These are phyloP conservation scores for Dicycla oo DNA, from an alignment of 2,888 invertebrate species.

Conservation along the genomic window DNA sequence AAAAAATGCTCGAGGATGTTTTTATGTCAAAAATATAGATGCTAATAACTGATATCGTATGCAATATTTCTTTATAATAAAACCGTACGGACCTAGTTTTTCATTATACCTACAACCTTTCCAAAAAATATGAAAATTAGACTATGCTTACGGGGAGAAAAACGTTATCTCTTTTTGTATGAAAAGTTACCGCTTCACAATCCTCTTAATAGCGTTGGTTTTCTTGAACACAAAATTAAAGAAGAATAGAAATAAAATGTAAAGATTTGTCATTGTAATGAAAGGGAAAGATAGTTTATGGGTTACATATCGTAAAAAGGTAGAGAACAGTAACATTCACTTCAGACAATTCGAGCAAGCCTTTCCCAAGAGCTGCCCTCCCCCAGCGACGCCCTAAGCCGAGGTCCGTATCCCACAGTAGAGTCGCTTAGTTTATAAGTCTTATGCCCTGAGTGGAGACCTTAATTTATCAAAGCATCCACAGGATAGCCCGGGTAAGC, in stretches of 20 bases:
- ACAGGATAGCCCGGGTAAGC: not conserved
- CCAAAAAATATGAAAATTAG: no score
- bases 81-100: no score
- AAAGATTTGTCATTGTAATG: not conserved
- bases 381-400: not conserved
- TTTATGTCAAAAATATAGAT: no score
- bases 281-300: no score
- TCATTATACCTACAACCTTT: no score
- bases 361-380: not conserved
- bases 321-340: not conserved
- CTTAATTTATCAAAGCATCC: not conserved
- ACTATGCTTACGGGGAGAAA: no score
- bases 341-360: not conserved
- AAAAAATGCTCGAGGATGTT: no score
- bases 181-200: no score
- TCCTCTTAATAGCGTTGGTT: not conserved
- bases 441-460: not conserved
- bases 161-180: no score
- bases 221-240: not conserved
- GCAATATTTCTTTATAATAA: no score
- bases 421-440: not conserved
- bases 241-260: not conserved
- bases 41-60: no score
- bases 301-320: not conserved
- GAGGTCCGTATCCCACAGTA: not conserved